Evolutionary conservation across 2,797 vertebrate genomes (phyloP), one percentile per base, ranked within the genome.

Genomic region (Tadarida brasiliensis): DNA sequence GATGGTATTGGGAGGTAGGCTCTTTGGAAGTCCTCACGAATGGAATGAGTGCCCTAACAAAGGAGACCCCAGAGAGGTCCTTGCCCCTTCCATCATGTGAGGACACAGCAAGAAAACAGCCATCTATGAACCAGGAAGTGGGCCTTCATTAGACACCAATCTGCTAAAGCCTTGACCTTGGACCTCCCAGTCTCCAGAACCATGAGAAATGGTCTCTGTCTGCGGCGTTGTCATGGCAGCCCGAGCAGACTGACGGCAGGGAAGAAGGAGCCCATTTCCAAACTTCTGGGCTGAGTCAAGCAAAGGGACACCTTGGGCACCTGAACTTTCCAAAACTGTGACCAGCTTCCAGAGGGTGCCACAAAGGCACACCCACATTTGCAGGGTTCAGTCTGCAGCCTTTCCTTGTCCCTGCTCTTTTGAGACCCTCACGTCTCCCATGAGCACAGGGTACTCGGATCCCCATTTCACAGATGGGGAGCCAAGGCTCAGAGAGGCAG

Each of bases 401-500:
- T 11, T 71, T 86, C 78, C 24, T 39, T 51, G 49, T 10, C 30
- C 26, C 57, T 22, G 68, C 12, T 91, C 49, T 76, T 33, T 44
- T 39, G 57, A 92, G 35, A 86, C n/a, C 56, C 86, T 88, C 39
- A 39, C 0, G 1, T 51, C 11, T 78, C 63, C 68, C 15, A 11
- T 4, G 28, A 90, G 73, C 74, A 86, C 1, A 73, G 90, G 78
- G 49, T 30, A 16, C 24, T 47, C 9, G 0, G 30, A 28, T 70
- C 35, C 57, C 63, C 74, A 30, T 15, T 73, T 88, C 63, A 56
- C 26, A 44, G 57, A 49, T 22, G 57, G 51, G 9, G 56, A 78
- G 44, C 61, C 20, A 54, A 94, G 76, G 20, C 33, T 90, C 56
- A 71, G 57, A 91, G n/a, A 65, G 47, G 87, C 80, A 93, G 67